Evolutionary conservation across 2,113 vertebrate genomes (phyloP).

Genomic region (Clarias batrachus): DNA sequence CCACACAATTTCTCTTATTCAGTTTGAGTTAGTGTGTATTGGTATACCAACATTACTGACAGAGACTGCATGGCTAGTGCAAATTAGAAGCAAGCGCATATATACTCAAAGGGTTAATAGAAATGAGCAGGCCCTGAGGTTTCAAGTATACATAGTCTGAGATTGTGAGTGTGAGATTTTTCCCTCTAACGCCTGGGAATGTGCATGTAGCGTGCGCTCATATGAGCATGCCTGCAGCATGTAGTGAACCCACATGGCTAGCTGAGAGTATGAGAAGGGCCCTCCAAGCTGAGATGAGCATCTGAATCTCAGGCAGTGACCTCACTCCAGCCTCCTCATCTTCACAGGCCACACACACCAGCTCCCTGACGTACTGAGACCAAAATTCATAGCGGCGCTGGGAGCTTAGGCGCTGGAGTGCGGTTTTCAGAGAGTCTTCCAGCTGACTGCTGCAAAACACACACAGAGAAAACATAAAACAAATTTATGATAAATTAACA

Average conservation of each 20-base stretch:
- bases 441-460: constrained; percentile 79
- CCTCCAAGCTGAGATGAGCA: constrained; percentile 93
- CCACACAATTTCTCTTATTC: no score
- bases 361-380: constrained; percentile 88
- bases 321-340: constrained; percentile 80
- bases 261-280: constrained; percentile 91
- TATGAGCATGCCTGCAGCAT: not conserved
- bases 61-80: not conserved
- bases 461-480: not conserved
- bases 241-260: constrained; percentile 77
- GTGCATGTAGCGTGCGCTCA: not conserved
- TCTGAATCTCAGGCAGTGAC: constrained; percentile 82
- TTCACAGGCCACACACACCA: constrained; percentile 83
- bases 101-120: not conserved
- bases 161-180: not conserved
- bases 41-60: not conserved
- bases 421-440: constrained; percentile 88
- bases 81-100: not conserved
- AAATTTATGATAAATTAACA: not conserved
- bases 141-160: not conserved
- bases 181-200: not conserved
- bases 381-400: constrained; percentile 91
- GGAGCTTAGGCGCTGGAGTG: constrained; percentile 82
- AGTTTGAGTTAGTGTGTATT: not conserved
- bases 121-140: not conserved